phyloP scores from a whole-genome alignment of 2,797 vertebrate genomes.

The Gephyroberyx darwinii region DNA sequence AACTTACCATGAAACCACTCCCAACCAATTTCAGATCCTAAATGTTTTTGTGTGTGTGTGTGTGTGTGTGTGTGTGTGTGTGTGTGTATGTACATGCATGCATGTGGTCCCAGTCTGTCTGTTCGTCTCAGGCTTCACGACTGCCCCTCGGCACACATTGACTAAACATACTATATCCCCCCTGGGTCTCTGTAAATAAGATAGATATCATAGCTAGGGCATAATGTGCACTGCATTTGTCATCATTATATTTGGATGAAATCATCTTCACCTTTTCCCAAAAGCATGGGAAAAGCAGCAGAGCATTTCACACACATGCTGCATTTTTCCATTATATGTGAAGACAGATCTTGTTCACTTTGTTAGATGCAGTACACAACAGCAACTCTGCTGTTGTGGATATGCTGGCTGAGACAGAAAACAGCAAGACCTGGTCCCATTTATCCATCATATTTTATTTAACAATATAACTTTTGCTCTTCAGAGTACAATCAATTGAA shows the following conservation, averaged over 20 bases:
- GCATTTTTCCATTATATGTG: constrained; percentile 63
- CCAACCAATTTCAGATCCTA: constrained; percentile 67
- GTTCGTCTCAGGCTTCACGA: constrained; percentile 29
- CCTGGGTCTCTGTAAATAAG: constrained; percentile 68
- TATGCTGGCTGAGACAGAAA: constrained; percentile 3
- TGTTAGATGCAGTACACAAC: constrained; percentile 1
- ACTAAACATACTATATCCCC: constrained; percentile 59
- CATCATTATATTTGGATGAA: constrained; percentile 71
- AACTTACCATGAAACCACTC: constrained; percentile 78
- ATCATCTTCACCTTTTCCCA: constrained; percentile 64
- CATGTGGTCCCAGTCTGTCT: background rate
- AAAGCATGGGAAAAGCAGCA: constrained; percentile 47
- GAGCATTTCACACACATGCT: constrained; percentile 52
- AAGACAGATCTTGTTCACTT: constrained; percentile 44
- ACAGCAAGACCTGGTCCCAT: constrained; percentile 48
- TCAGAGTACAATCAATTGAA: constrained; percentile 82
- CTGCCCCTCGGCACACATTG: constrained; percentile 57
- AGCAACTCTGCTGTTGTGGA: background rate
- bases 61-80: constrained; percentile 16
- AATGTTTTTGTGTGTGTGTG: constrained; percentile 29
- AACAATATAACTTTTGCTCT: constrained; percentile 88
- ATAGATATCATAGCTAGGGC: constrained; percentile 65
- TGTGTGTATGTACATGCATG: constrained; percentile 25
- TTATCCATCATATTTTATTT: constrained; percentile 85
- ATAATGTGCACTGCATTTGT: constrained; percentile 67